phyloP scores from a whole-genome alignment of 1,140 invertebrate species.

The Riptortus pedestris region DNA sequence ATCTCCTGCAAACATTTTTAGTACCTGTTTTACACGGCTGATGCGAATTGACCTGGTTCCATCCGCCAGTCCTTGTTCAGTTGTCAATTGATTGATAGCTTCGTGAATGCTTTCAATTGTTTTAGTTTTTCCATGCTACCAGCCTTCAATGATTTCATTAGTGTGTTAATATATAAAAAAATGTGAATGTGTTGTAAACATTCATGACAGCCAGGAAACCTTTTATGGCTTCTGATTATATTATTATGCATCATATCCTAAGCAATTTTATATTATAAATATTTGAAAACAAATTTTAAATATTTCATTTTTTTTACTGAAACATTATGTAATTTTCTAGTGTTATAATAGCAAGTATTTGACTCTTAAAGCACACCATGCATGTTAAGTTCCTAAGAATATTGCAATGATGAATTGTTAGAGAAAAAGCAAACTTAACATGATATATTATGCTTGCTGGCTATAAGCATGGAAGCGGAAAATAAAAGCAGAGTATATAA shows the following conservation, averaged over 20 bases:
- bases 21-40: not conserved
- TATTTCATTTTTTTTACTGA: not conserved
- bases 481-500: not conserved
- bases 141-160: not conserved
- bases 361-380: not conserved
- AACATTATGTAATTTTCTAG: not conserved
- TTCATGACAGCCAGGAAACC: not conserved
- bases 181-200: not conserved
- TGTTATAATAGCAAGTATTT: not conserved
- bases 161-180: not conserved
- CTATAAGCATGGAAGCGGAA: constrained; percentile 15
- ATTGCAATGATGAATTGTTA: not conserved
- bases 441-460: not conserved
- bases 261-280: not conserved
- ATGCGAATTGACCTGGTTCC: not conserved
- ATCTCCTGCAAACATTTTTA: not conserved
- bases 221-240: not conserved
- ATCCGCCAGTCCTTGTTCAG: not conserved
- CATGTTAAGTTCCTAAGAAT: constrained; percentile 1
- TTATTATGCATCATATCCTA: not conserved
- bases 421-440: not conserved
- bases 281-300: not conserved
- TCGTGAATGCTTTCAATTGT: not conserved
- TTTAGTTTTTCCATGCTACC: not conserved
- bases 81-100: not conserved